Conservation (phyloP, 1,140 invertebrate species). For the Magallana ariakensis region DNA sequence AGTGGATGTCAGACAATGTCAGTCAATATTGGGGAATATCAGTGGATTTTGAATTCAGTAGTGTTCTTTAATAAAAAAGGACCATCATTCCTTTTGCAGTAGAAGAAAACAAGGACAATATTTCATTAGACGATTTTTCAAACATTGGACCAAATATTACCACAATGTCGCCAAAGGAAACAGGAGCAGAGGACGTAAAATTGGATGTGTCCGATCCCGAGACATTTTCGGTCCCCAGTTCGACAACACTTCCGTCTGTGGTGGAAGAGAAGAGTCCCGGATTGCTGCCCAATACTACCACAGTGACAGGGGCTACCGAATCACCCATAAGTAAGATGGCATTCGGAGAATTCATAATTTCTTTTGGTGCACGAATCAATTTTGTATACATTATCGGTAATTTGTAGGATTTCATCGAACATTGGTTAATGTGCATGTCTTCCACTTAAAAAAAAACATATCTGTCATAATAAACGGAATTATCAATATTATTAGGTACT, state of each 20-base stretch:
- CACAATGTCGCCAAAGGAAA: neutral
- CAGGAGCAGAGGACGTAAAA: neutral
- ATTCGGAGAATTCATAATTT: neutral
- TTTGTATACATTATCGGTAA: too few species aligned
- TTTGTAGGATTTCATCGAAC: neutral
- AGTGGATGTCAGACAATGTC: too few species aligned
- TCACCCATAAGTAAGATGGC: neutral
- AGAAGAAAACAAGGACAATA: neutral
- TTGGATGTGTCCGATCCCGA: neutral
- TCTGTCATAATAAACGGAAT: neutral
- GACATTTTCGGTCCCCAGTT: neutral
- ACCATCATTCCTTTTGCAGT: neutral
- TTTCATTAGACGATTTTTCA: neutral
- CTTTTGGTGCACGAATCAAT: too few species aligned
- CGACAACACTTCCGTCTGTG: neutral
- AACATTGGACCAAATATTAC: constrained; percentile 2
- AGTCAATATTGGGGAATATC: too few species aligned
- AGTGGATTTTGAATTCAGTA: too few species aligned
- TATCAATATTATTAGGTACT: too few species aligned
- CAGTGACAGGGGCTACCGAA: neutral
- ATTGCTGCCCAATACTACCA: neutral
- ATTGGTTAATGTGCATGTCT: neutral
- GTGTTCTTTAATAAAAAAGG: too few species aligned
- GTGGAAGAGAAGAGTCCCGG: neutral
- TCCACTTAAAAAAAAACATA: too few species aligned